Evolutionary conservation across 2,797 vertebrate genomes (phyloP).

Genomic region (Petrocephalus schoutedeni): DNA sequence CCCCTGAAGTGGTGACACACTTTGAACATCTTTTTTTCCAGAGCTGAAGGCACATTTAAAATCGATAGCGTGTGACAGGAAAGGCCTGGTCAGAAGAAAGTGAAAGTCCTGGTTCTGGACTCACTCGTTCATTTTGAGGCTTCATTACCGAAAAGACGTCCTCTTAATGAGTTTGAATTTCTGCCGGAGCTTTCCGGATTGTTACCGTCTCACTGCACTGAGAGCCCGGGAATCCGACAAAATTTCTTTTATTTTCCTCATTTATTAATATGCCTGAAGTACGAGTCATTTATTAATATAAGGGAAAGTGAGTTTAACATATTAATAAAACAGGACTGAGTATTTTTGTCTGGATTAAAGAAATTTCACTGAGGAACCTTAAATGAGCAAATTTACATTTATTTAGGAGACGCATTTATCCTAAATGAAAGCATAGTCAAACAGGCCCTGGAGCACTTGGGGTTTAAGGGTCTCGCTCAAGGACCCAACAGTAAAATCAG

Average conservation of each 20-base stretch:
- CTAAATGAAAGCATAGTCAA: background rate
- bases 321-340: constrained; percentile 4
- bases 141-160: background rate
- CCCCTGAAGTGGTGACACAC: background rate
- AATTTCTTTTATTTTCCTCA: background rate
- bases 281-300: constrained; percentile 15
- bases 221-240: background rate
- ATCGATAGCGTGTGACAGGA: background rate
- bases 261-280: background rate
- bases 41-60: background rate
- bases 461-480: background rate
- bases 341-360: background rate
- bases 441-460: background rate
- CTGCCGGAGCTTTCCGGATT: background rate
- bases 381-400: background rate
- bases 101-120: background rate
- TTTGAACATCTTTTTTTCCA: background rate
- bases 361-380: background rate
- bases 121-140: background rate
- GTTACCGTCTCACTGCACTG: background rate
- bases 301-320: background rate
- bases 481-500: background rate
- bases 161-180: background rate
- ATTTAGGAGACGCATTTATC: background rate
- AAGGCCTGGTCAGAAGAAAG: background rate